Conservation (phyloP, 1,140 invertebrate genomes). For the Bombus affinis region DNA sequence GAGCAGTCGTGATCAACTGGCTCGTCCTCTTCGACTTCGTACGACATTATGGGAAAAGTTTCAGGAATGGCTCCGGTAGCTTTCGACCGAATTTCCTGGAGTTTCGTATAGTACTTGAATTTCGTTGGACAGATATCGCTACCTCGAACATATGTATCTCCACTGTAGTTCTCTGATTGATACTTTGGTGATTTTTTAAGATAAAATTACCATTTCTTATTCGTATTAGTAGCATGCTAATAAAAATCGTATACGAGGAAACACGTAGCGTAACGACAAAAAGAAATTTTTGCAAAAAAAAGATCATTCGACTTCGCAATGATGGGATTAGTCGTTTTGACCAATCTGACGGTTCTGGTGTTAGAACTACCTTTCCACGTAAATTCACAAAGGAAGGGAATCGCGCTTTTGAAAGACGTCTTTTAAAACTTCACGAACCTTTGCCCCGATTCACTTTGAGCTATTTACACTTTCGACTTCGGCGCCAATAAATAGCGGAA, state of each 20-base stretch:
- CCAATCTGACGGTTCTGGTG: not conserved
- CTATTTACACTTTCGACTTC: constrained; percentile 20
- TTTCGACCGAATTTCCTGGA: not conserved
- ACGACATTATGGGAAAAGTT: constrained; percentile 54
- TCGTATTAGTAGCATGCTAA: no score
- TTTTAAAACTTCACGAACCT: not conserved
- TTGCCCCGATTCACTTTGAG: not conserved
- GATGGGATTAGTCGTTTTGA: not conserved
- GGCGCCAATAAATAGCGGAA: constrained; percentile 12
- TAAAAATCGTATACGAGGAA: no score
- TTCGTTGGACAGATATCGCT: not conserved
- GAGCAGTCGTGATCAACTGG: constrained; percentile 34
- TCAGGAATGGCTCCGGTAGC: not conserved
- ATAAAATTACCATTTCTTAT: not conserved
- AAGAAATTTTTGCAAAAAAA: no score
- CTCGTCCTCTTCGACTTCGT: constrained; percentile 33
- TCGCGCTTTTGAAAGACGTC: not conserved
- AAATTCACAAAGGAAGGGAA: not conserved
- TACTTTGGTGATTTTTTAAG: not conserved
- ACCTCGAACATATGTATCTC: not conserved
- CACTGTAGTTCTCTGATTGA: not conserved
- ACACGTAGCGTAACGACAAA: no score
- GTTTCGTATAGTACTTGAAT: not conserved
- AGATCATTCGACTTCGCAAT: no score
- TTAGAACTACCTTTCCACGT: not conserved